phyloP scores from a whole-genome alignment of 2,888 invertebrate genomes.

The Meganola albula region DNA sequence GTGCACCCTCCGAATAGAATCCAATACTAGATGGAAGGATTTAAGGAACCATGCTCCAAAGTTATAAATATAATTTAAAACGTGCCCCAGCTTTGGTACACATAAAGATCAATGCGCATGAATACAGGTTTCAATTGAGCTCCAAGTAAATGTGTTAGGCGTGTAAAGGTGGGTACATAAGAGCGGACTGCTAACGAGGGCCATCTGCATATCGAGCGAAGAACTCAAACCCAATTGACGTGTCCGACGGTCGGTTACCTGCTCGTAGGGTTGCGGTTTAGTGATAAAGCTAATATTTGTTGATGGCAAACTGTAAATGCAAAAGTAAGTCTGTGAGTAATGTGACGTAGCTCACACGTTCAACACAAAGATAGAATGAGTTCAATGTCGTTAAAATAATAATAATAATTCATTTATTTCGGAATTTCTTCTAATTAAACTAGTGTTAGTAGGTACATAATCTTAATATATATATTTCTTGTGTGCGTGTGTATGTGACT shows the following conservation, averaged over 20 bases:
- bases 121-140: constrained; percentile 13
- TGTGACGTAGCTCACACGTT: no score
- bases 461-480: no score
- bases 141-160: constrained; percentile 22
- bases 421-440: no score
- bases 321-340: no score
- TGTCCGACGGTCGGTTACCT: constrained; percentile 21
- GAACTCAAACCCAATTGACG: constrained; percentile 36
- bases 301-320: no score
- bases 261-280: constrained; percentile 13
- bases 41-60: neutral
- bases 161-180: constrained; percentile 29
- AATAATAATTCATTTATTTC: no score
- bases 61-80: neutral
- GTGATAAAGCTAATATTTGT: constrained; percentile 14
- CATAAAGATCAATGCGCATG: neutral
- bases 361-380: no score
- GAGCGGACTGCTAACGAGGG: constrained; percentile 39
- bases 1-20: no score
- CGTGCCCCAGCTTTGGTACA: neutral
- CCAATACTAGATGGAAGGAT: no score
- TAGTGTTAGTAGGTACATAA: no score
- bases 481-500: no score
- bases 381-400: no score
- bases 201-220: constrained; percentile 45